Percentiles rank a stretch among this genome's conserved stretches.
These are phyloP conservation scores for Neolamprologus falcicula DNA, from an alignment of 2,113 vertebrate genomes.

Conservation along the genomic window DNA sequence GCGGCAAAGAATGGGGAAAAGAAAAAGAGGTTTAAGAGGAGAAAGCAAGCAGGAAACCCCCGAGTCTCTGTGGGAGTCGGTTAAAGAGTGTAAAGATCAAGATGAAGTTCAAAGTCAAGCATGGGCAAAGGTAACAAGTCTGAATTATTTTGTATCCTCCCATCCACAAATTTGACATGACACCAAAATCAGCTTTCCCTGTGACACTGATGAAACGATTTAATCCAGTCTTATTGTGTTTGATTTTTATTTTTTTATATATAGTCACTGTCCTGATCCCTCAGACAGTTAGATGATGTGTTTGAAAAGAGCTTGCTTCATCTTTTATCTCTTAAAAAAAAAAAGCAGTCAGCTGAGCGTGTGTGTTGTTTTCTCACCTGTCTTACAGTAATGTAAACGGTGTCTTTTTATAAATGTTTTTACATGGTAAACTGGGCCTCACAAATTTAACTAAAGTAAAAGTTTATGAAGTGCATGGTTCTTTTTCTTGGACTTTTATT, in stretches of 20 bases:
- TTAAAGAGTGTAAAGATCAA: conserved; percentile 99
- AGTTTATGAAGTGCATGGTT: not conserved
- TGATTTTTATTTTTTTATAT: conserved; percentile 15
- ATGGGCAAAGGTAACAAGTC: conserved; percentile 96
- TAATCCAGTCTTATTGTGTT: conserved; percentile 16
- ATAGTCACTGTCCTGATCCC: conserved; percentile 10
- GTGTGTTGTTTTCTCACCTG: not conserved
- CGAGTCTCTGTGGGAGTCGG: conserved; percentile 94
- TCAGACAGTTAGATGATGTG: not conserved
- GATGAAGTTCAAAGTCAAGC: conserved; percentile 99
- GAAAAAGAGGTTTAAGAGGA: conserved; percentile 92
- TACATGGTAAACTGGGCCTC: not conserved
- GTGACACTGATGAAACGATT: conserved; percentile 18
- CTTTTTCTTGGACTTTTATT: not conserved
- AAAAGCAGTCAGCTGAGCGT: conserved; percentile 1
- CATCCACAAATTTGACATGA: conserved; percentile 47
- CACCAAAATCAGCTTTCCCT: conserved; percentile 48
- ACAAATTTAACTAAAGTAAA: not conserved
- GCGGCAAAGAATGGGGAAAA: conserved; percentile 91
- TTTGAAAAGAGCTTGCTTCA: conserved; percentile 33
- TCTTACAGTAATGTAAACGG: not conserved
- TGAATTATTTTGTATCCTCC: conserved; percentile 96
- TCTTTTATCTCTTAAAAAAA: conserved; percentile 31
- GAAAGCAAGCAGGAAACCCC: conserved; percentile 93
- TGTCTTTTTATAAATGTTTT: not conserved